These are phyloP conservation scores for Melanotaenia boesemani DNA, from an alignment of 2,797 vertebrate genomes.

Conservation along the genomic window DNA sequence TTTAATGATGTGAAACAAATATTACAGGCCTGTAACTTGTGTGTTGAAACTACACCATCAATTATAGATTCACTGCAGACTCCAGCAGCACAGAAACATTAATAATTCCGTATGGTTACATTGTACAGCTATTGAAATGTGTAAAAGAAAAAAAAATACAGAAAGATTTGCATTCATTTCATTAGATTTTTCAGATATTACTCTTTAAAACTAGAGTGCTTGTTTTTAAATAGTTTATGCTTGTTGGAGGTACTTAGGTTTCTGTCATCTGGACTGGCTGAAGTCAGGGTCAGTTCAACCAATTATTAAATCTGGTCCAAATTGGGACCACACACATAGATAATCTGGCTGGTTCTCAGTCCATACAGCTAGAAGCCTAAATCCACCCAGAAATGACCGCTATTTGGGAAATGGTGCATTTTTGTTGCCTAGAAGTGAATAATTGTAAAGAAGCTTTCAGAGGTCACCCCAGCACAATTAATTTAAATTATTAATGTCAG, in stretches of 20 bases:
- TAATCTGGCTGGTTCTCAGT: constrained; percentile 6
- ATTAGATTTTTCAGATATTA: neutral
- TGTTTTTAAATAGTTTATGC: neutral
- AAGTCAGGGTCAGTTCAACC: neutral
- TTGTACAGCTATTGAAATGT: constrained; percentile 18
- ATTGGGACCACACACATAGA: constrained; percentile 17
- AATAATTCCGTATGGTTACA: constrained; percentile 12
- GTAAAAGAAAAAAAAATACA: neutral
- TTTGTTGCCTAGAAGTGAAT: neutral
- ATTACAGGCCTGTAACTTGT: constrained; percentile 24
- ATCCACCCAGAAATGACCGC: neutral
- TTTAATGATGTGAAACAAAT: constrained; percentile 26
- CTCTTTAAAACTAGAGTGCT: neutral
- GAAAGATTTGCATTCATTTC: neutral
- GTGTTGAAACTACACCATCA: constrained; percentile 20
- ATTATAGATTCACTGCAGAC: constrained; percentile 33
- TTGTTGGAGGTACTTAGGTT: neutral
- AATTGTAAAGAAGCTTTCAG: neutral
- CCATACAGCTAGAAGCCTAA: constrained; percentile 2
- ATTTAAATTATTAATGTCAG: neutral
- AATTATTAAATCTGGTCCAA: neutral
- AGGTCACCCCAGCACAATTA: neutral
- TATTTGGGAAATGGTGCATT: neutral
- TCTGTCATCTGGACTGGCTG: constrained; percentile 11
- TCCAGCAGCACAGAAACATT: constrained; percentile 7